A percentile compares a stretch with the other conserved stretches of the same genome.
Conservation (phyloP, 2,113 vertebrate genomes). For the Gyps fulvus region DNA sequence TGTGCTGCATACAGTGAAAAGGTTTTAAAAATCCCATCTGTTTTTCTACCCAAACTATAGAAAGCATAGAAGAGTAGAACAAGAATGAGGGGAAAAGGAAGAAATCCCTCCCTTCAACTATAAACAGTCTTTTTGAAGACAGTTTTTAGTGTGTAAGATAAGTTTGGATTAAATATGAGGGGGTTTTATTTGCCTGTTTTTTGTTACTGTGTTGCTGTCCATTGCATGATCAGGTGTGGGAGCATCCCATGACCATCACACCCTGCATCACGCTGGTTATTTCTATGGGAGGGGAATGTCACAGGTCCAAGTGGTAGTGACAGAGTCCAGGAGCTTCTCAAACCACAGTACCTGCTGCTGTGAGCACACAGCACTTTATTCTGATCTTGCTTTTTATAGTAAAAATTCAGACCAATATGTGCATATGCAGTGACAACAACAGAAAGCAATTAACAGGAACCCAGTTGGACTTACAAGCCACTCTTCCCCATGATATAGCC, state of each 20-base stretch:
- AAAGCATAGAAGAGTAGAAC: background rate
- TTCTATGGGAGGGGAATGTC: background rate
- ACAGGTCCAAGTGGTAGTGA: background rate
- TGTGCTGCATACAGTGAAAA: background rate
- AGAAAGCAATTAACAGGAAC: background rate
- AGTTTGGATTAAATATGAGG: background rate
- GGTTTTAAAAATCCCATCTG: background rate
- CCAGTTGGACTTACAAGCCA: background rate
- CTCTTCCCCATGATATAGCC: accelerated
- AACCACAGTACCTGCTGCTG: background rate
- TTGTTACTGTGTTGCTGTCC: background rate
- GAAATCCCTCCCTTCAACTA: background rate
- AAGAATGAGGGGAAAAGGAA: background rate
- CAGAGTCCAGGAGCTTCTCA: background rate
- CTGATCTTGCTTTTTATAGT: background rate
- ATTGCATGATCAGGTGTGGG: background rate
- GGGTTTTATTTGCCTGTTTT: background rate
- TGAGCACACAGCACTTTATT: background rate
- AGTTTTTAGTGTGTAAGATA: background rate
- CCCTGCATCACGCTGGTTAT: background rate
- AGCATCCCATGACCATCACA: background rate
- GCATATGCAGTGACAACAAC: background rate
- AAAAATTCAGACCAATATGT: background rate
- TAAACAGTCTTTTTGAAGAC: background rate
- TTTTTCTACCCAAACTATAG: background rate